Evolutionary conservation across 2,113 vertebrate genomes (phyloP).

Genomic region (Chascanopsetta lugubris): DNA sequence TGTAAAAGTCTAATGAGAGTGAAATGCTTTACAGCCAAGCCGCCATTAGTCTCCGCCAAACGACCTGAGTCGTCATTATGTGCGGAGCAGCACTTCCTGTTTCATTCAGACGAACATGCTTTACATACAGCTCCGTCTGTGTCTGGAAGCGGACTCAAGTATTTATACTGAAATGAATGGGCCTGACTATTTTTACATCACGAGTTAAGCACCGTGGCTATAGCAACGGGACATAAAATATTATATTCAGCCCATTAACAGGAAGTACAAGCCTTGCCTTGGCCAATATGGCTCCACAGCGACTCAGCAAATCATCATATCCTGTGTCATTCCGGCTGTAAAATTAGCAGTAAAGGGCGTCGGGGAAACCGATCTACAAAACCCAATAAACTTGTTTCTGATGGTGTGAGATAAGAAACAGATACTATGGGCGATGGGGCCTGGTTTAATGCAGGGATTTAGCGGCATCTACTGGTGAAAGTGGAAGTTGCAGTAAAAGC

Average conservation of each 20-base stretch:
- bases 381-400: slow-evolving; percentile 53
- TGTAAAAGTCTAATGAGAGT: slow-evolving; percentile 87
- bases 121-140: slow-evolving; percentile 69
- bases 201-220: slow-evolving; percentile 76
- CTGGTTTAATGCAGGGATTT: slow-evolving; percentile 35
- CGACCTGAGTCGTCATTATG: slow-evolving; percentile 91
- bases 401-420: slow-evolving; percentile 38
- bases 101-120: slow-evolving; percentile 74
- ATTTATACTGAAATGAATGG: slow-evolving; percentile 79
- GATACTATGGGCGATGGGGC: neutral
- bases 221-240: slow-evolving; percentile 79
- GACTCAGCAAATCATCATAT: slow-evolving; percentile 72
- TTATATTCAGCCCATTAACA: slow-evolving; percentile 77
- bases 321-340: slow-evolving; percentile 64
- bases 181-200: slow-evolving; percentile 77
- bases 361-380: slow-evolving; percentile 52
- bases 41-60: slow-evolving; percentile 94
- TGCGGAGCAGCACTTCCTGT: slow-evolving; percentile 83
- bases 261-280: slow-evolving; percentile 70
- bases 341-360: slow-evolving; percentile 70
- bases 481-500: too few relatives aligned
- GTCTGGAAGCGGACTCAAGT: slow-evolving; percentile 73
- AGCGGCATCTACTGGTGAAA: too few relatives aligned
- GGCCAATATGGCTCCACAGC: slow-evolving; percentile 73
- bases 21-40: slow-evolving; percentile 94